Evolutionary conservation across 2,797 vertebrate genomes (phyloP), one percentile per base, ranked within the genome.

Genomic region (Argentina silus): DNA sequence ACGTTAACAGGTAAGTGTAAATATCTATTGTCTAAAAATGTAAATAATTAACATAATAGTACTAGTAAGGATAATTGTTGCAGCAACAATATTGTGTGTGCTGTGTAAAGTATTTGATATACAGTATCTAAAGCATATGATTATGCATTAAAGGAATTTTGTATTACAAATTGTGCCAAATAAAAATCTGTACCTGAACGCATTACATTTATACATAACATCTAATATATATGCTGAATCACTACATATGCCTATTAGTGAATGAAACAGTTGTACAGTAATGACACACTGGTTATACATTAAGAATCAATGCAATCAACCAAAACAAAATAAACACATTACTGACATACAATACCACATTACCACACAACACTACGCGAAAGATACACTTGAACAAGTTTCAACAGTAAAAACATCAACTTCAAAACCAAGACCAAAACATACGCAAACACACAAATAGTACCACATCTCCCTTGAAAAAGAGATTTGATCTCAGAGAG

Each of bases 11-110:
- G 72, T 77, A 62, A 27, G 44, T 86, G 77, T 84, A 67, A 87
- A 87, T 88, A 86, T 89, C 86, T 88, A 79, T 78, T 68, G 72
- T 86, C 48, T 74, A 62, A 61, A 70, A 61, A 77, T 81, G 77
- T 87, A 74, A 83, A 84, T 80, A 72, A 59, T 72, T 21, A 51
- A 71, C 42, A 19, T 66, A 23, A 27, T 19, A 44, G 47, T 45
- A 64, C 36, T 45, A 51, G 10, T 10, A 66, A 56, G 50, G 70
- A 36, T 64, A 74, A 0, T 48, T 78, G 66, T 69, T 68, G 62
- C 21, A 53, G 48, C 23, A 12, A 42, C 48, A 75, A 77, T 72
- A 72, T 81, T 75, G 21, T 67, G 10, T 7, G 15, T 51, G 47
- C 50, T 19, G 0, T 67, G 47, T 50, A 9, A 50, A 27, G 19